phyloP scores from a whole-genome alignment of 2,113 vertebrate genomes.

The Struthidea cinerea region DNA sequence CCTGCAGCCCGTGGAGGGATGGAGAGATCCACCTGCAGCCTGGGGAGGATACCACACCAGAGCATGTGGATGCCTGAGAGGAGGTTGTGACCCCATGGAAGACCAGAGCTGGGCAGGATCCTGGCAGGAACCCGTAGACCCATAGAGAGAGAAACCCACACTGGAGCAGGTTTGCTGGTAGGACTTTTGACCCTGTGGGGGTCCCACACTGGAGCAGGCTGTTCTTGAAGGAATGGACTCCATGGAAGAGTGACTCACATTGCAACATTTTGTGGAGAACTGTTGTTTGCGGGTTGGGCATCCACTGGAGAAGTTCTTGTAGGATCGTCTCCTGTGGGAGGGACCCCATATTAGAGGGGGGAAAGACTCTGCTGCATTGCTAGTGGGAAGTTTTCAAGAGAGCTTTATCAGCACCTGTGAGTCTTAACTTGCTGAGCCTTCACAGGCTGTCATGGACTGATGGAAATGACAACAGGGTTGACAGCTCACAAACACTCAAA shows the following conservation, averaged over 20 bases:
- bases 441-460: background rate
- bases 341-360: rapidly evolving
- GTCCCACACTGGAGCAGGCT: background rate
- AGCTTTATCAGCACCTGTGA: background rate
- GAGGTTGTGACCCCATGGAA: background rate
- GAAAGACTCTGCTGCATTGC: background rate
- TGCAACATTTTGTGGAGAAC: background rate
- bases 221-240: background rate
- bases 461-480: background rate
- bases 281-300: background rate
- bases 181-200: background rate
- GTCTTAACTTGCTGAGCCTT: background rate
- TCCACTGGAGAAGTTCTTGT: rapidly evolving
- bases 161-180: background rate
- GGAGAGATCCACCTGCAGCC: background rate
- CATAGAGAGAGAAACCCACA: background rate
- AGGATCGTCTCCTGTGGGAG: rapidly evolving
- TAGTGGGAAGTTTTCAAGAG: background rate
- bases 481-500: background rate
- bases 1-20: too few species aligned
- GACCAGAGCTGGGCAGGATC: background rate
- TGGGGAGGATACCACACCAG: background rate
- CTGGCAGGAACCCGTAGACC: background rate
- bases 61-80: background rate
- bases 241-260: background rate